Evolutionary conservation across 2,113 vertebrate species (phyloP).

Genomic region (Pteropus alecto): DNA sequence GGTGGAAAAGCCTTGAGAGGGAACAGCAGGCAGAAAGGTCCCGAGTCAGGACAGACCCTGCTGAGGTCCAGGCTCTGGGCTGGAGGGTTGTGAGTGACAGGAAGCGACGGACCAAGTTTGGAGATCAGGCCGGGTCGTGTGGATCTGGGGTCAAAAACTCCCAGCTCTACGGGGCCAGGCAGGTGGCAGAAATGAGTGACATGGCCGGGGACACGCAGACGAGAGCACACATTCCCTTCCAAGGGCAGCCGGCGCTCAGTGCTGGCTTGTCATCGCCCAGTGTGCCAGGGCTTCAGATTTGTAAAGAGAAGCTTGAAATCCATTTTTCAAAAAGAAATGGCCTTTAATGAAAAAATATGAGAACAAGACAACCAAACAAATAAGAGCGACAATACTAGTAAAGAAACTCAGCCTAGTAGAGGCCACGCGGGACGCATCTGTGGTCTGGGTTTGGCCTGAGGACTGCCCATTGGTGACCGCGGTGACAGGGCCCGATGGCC

Average conservation of each 20-base stretch:
- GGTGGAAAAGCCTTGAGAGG: background rate
- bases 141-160: background rate
- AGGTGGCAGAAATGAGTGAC: background rate
- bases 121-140: background rate
- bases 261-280: background rate
- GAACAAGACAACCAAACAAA: background rate
- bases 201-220: background rate
- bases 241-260: background rate
- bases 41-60: background rate
- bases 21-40: background rate
- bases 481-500: background rate
- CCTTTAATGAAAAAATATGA: background rate
- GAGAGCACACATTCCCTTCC: background rate
- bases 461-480: background rate
- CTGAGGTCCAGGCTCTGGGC: background rate
- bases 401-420: background rate
- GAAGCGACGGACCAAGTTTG: too few relatives aligned
- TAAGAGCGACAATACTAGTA: too few relatives aligned
- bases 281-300: background rate
- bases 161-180: background rate
- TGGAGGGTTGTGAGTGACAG: background rate
- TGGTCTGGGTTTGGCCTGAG: background rate
- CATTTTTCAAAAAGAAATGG: background rate
- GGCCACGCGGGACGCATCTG: rapidly evolving
- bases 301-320: background rate